A percentile compares a stretch with the other conserved stretches of the same genome.
phyloP scores from a whole-genome alignment of 2,797 vertebrate genomes.

The Pithecia hirsuta region DNA sequence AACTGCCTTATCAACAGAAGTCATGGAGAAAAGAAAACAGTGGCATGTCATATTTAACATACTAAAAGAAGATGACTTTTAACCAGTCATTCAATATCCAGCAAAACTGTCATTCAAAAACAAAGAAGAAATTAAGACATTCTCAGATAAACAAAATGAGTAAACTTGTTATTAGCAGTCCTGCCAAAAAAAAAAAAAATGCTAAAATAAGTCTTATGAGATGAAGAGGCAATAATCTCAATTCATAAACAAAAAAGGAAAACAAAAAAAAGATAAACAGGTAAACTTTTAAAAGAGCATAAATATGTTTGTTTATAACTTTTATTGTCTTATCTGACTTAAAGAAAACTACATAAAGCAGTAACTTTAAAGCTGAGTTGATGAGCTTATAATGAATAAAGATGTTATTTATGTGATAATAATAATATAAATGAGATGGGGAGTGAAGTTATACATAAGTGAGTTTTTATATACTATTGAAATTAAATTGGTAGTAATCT shows the following conservation, averaged over 20 bases:
- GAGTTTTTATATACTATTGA: not conserved
- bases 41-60: not conserved
- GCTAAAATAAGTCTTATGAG: not conserved
- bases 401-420: not conserved
- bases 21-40: not conserved
- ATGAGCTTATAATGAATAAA: not conserved
- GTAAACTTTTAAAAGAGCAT: not conserved
- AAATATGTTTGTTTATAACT: not conserved
- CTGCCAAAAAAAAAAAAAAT: not conserved
- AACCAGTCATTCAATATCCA: not conserved
- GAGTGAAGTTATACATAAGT: not conserved
- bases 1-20: not conserved
- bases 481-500: not conserved
- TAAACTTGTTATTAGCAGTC: not conserved
- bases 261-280: not conserved
- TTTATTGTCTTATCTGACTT: not conserved
- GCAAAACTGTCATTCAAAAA: not conserved
- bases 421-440: not conserved
- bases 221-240: not conserved
- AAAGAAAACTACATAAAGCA: not conserved
- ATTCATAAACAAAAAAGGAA: not conserved
- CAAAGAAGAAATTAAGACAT: not conserved
- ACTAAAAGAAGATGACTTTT: not conserved
- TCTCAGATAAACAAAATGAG: not conserved
- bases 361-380: not conserved